These are phyloP conservation scores for Gymnogyps californianus DNA, from an alignment of 2,113 vertebrate species.

Conservation along the genomic window DNA sequence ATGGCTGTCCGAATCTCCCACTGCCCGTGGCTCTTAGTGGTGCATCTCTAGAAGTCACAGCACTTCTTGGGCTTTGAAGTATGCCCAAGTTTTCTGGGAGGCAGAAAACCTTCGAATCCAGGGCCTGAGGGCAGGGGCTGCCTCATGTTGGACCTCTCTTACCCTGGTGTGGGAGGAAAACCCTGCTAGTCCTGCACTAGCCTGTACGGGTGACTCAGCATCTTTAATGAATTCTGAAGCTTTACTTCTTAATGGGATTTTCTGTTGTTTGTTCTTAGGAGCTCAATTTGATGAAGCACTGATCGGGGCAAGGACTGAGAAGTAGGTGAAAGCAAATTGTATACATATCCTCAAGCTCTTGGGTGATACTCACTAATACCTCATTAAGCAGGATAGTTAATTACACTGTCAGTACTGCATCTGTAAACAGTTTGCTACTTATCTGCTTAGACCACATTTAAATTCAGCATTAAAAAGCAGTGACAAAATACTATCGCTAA, in stretches of 20 bases:
- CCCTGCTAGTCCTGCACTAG: not conserved
- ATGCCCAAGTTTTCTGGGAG: not conserved
- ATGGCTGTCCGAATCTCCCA: fast-evolving
- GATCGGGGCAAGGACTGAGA: not conserved
- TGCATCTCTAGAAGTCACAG: not conserved
- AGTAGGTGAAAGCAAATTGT: not conserved
- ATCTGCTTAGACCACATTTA: not conserved
- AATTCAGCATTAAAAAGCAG: not conserved
- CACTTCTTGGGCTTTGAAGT: not conserved
- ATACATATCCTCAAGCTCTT: not conserved
- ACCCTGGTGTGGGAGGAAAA: not conserved
- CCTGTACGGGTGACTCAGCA: not conserved
- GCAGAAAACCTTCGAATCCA: not conserved
- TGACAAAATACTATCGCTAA: not conserved
- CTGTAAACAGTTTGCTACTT: not conserved
- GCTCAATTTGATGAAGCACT: not conserved
- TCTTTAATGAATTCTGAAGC: not conserved
- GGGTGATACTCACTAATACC: not conserved
- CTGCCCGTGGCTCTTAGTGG: not conserved
- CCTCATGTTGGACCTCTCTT: not conserved
- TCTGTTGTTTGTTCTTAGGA: not conserved
- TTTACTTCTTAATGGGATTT: not conserved
- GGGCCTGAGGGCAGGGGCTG: not conserved
- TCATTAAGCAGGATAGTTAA: conserved; percentile 14
- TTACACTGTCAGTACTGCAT: not conserved